Evolutionary conservation across 2,797 vertebrate genomes (phyloP).

Genomic region (Bradypodion ventrale): DNA sequence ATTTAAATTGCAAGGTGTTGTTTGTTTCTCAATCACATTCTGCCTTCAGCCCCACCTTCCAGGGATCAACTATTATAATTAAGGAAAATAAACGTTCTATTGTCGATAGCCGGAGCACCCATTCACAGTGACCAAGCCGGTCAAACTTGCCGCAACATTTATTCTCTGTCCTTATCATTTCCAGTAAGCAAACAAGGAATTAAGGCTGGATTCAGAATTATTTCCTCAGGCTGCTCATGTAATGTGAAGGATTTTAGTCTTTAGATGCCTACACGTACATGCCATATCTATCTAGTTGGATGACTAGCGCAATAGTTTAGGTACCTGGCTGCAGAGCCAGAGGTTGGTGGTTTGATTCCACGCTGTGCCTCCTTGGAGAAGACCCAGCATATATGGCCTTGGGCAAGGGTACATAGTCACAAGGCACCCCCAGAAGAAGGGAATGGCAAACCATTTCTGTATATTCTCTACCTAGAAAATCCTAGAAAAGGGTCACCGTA

Average conservation of each 20-base stretch:
- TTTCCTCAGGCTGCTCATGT: neutral
- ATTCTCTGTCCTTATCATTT: neutral
- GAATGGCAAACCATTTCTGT: too few relatives aligned
- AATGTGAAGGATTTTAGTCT: neutral
- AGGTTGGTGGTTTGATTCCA: too few relatives aligned
- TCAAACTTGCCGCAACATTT: neutral
- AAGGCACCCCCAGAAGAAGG: too few relatives aligned
- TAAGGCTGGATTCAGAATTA: neutral
- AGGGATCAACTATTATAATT: neutral
- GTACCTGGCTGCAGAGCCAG: too few relatives aligned
- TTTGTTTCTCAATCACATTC: neutral
- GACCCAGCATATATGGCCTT: too few relatives aligned
- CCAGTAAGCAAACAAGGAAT: neutral
- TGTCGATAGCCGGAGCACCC: neutral
- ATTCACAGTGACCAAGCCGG: neutral
- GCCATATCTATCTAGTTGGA: too few relatives aligned
- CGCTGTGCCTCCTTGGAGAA: too few relatives aligned
- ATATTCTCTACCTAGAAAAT: too few relatives aligned
- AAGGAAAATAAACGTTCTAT: constrained; percentile 1
- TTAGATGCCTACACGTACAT: too few relatives aligned
- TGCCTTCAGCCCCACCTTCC: neutral
- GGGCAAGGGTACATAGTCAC: too few relatives aligned
- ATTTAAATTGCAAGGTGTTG: neutral
- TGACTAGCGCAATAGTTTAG: too few relatives aligned
- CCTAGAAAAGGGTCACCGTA: too few relatives aligned